Percentiles rank a stretch among this genome's conserved stretches.
Conservation (phyloP, 2,113 vertebrate species). For the Crotalus horridus region DNA sequence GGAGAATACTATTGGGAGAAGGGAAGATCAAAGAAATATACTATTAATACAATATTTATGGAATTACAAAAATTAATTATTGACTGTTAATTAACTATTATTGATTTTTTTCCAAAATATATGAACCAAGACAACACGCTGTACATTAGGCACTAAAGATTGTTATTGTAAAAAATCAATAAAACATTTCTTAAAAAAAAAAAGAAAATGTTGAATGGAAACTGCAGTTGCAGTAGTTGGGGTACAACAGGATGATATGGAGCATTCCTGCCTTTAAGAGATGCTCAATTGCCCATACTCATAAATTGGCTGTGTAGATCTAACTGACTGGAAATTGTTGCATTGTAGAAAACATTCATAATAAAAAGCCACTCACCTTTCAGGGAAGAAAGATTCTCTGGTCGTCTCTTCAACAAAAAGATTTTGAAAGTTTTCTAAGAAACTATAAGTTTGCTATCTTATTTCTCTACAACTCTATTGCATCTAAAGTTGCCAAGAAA, state of each 20-base stretch:
- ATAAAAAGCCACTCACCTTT: background rate
- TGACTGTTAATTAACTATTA: too few species aligned
- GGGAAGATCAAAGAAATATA: too few species aligned
- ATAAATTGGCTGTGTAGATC: background rate
- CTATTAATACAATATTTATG: too few species aligned
- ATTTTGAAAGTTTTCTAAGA: background rate
- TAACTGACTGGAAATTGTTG: background rate
- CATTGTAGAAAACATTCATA: background rate
- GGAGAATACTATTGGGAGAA: too few species aligned
- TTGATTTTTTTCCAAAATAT: too few species aligned
- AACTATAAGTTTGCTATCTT: background rate
- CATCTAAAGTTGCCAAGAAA: conserved; percentile 14
- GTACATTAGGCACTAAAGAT: too few species aligned
- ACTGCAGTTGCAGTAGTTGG: background rate
- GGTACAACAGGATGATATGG: background rate
- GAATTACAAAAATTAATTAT: too few species aligned
- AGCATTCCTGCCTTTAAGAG: background rate
- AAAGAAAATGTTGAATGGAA: background rate
- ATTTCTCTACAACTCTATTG: background rate
- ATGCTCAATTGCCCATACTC: background rate
- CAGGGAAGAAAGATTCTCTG: background rate
- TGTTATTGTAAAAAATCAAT: too few species aligned
- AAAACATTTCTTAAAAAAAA: too few species aligned
- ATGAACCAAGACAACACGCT: too few species aligned
- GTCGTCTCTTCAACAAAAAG: background rate